Conservation (phyloP, 1,140 invertebrate genomes). For the Odontomachus brunneus region DNA sequence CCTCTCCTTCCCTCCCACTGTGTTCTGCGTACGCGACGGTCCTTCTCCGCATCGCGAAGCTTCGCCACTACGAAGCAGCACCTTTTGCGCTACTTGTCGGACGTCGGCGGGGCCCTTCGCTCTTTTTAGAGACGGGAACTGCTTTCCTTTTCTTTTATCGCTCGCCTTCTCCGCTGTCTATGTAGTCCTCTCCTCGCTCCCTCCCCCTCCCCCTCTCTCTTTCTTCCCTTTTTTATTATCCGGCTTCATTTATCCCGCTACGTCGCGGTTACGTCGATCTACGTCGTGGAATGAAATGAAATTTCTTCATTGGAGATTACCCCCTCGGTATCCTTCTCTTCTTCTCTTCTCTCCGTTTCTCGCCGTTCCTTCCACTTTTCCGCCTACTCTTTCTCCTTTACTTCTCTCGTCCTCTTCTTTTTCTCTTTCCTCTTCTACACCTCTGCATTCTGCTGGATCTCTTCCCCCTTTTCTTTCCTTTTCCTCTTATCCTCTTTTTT, state of each 20-base stretch:
- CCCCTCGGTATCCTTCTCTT: not conserved
- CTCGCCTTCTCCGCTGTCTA: not conserved
- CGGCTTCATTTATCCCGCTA: constrained; percentile 11
- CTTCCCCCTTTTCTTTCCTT: constrained; percentile 52
- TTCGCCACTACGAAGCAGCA: constrained; percentile 69
- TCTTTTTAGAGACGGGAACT: constrained; percentile 24
- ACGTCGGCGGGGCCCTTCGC: constrained; percentile 18
- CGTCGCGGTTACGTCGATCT: not conserved
- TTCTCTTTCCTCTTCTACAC: not conserved
- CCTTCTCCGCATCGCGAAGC: constrained; percentile 58
- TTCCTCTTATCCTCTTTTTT: constrained; percentile 59
- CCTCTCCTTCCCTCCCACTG: constrained; percentile 65
- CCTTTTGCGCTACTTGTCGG: constrained; percentile 69
- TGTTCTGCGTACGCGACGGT: constrained; percentile 55
- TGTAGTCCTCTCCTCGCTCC: not conserved
- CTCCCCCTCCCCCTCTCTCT: not conserved
- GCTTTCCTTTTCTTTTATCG: constrained; percentile 43
- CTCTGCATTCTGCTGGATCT: not conserved
- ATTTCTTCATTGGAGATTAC: constrained; percentile 27
- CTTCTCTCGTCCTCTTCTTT: constrained; percentile 33
- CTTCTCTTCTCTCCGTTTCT: constrained; percentile 13
- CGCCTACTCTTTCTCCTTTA: constrained; percentile 18
- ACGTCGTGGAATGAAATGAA: not conserved
- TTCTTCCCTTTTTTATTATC: constrained; percentile 5
- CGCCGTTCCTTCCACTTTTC: constrained; percentile 13